Evolutionary conservation across 2,797 vertebrate genomes (phyloP).

Genomic region (Argentina silus): DNA sequence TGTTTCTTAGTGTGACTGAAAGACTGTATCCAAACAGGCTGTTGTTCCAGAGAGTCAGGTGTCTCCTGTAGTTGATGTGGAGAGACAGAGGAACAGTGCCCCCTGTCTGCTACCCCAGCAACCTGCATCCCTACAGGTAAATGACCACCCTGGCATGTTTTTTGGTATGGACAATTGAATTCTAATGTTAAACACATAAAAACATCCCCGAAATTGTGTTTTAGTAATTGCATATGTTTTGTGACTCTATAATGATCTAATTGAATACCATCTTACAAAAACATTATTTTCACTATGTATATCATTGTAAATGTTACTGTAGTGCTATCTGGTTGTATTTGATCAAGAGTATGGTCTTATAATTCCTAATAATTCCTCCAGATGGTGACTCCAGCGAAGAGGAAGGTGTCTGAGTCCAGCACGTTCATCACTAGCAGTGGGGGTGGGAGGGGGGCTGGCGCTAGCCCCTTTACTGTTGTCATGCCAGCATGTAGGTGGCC

Average conservation of each 20-base stretch:
- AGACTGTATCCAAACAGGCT: slow-evolving; percentile 66
- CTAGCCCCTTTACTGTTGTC: slow-evolving; percentile 60
- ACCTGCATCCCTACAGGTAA: slow-evolving; percentile 50
- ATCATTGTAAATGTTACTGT: neutral
- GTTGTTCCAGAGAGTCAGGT: slow-evolving; percentile 89
- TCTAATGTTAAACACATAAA: neutral
- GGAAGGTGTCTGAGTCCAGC: slow-evolving; percentile 87
- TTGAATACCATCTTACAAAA: neutral
- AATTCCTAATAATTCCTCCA: no score
- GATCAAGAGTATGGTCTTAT: neutral
- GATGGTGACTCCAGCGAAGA: slow-evolving; percentile 76
- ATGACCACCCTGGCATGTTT: slow-evolving; percentile 6
- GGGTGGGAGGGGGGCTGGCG: slow-evolving; percentile 55
- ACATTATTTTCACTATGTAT: neutral
- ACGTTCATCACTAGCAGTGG: slow-evolving; percentile 70
- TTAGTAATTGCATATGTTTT: neutral
- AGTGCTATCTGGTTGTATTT: neutral
- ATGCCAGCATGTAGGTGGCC: slow-evolving; percentile 74
- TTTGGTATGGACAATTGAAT: neutral
- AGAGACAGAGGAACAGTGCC: slow-evolving; percentile 64
- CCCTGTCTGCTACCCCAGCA: slow-evolving; percentile 21
- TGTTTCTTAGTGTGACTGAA: slow-evolving; percentile 2
- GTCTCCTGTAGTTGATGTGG: slow-evolving; percentile 55
- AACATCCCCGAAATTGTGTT: neutral
- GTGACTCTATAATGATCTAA: neutral